phyloP scores from a whole-genome alignment of 1,140 invertebrate species.

The Conopomorpha cramerella region DNA sequence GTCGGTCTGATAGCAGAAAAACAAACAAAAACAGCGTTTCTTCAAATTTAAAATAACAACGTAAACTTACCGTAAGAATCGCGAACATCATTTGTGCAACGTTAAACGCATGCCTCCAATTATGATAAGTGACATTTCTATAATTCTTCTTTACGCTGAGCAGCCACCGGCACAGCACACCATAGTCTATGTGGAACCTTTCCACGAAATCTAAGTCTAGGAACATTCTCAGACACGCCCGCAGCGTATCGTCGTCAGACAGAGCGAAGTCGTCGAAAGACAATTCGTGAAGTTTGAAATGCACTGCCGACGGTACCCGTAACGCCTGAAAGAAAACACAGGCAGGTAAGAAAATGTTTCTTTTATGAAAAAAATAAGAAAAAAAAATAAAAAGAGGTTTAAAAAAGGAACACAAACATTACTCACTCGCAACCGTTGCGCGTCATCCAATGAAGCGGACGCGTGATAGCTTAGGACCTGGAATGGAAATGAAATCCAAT shows the following conservation, averaged over 20 bases:
- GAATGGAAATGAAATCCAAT: constrained; percentile 6
- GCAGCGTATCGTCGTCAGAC: constrained; percentile 83
- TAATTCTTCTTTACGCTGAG: constrained; percentile 97
- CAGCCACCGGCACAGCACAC: constrained; percentile 87
- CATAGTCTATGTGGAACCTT: constrained; percentile 88
- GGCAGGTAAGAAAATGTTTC: too few relatives aligned
- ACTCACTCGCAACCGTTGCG: constrained; percentile 79
- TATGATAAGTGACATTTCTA: constrained; percentile 94
- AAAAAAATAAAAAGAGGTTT: too few relatives aligned
- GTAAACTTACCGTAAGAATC: constrained; percentile 84
- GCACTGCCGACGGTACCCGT: constrained; percentile 80
- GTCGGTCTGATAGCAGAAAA: too few relatives aligned
- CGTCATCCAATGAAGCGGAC: constrained; percentile 87
- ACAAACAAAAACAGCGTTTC: too few relatives aligned
- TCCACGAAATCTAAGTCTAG: constrained; percentile 88
- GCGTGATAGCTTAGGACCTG: constrained; percentile 93
- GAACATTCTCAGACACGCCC: constrained; percentile 89
- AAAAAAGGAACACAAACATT: constrained; percentile 5
- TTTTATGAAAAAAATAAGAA: too few relatives aligned
- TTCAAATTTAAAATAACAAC: too few relatives aligned
- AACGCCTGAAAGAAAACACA: constrained; percentile 57
- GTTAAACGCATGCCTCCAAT: constrained; percentile 96
- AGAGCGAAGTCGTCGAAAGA: constrained; percentile 86
- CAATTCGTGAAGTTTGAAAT: constrained; percentile 82
- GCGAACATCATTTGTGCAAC: constrained; percentile 97